Conservation (phyloP, 2,888 invertebrate genomes). For the Drosophila phalerata region DNA sequence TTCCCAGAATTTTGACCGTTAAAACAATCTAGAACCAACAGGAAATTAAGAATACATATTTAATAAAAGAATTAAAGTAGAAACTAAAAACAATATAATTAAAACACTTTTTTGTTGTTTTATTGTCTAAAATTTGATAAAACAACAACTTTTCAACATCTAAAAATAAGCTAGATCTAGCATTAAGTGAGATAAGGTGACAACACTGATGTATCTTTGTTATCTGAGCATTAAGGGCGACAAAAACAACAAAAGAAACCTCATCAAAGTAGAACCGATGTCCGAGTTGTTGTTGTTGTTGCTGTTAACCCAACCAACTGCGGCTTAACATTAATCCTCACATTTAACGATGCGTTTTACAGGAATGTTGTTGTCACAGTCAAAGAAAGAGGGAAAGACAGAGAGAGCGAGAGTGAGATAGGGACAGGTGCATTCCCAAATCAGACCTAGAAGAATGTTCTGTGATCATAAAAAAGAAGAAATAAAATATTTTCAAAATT, state of each 20-base stretch:
- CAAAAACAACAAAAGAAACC: conserved; percentile 39
- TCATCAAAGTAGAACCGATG: conserved; percentile 27
- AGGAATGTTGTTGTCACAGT: conserved; percentile 36
- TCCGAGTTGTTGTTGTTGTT: conserved; percentile 1
- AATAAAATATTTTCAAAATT: conserved; percentile 33
- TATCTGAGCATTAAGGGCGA: conserved; percentile 26
- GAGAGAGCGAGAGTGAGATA: neutral
- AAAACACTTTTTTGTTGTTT: too few species aligned
- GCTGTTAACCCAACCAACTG: conserved; percentile 21
- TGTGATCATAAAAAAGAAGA: conserved; percentile 22
- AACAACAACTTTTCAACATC: too few species aligned
- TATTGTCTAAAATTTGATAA: too few species aligned
- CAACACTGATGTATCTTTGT: neutral
- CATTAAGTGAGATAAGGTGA: too few species aligned
- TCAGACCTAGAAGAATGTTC: conserved; percentile 11
- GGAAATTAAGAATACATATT: too few species aligned
- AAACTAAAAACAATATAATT: too few species aligned
- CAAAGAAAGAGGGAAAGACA: neutral
- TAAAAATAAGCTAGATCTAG: too few species aligned
- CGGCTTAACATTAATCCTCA: conserved; percentile 57
- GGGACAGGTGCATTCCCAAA: conserved; percentile 33
- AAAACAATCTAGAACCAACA: too few species aligned
- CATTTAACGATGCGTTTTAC: conserved; percentile 67
- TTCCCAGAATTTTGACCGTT: too few species aligned
- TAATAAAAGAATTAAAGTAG: too few species aligned